Conservation (phyloP, 2,113 vertebrate genomes). For the Elephas maximus region DNA sequence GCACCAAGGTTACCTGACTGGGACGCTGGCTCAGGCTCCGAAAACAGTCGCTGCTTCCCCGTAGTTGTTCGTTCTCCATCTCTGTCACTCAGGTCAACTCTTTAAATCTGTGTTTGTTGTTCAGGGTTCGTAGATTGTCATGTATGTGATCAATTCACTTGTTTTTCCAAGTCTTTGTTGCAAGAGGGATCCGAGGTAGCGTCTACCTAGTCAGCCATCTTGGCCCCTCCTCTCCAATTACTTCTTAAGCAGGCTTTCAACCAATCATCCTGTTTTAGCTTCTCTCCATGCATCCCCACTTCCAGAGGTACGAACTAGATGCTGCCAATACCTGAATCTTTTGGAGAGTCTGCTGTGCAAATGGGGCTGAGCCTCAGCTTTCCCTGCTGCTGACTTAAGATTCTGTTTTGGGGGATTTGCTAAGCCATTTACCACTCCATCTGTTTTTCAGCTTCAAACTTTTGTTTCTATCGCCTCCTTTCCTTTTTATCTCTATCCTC, state of each 20-base stretch:
- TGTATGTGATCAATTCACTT: too few relatives aligned
- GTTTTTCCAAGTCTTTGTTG: too few relatives aligned
- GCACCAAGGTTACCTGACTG: too few relatives aligned
- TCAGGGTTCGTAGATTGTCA: too few relatives aligned
- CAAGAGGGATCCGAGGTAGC: too few relatives aligned
- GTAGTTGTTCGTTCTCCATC: too few relatives aligned
- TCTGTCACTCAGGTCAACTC: too few relatives aligned
- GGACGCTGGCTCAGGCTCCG: too few relatives aligned
- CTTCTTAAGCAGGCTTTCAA: not conserved
- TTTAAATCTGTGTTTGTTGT: too few relatives aligned
- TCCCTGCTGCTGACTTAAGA: not conserved
- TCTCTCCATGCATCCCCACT: not conserved
- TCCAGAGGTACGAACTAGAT: not conserved
- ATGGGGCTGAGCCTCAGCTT: not conserved
- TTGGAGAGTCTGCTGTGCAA: not conserved
- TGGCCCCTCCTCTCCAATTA: too few relatives aligned
- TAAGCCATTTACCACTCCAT: not conserved
- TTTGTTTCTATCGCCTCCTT: not conserved
- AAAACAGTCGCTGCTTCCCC: too few relatives aligned
- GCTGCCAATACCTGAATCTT: not conserved
- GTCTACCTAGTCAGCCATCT: too few relatives aligned
- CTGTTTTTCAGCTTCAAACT: slow-evolving; percentile 20
- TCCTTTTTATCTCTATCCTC: not conserved
- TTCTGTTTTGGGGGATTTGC: not conserved
- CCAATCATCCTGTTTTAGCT: not conserved